Evolutionary conservation across 2,888 invertebrate genomes (phyloP).

Genomic region (Drosophila flavopinicola): DNA sequence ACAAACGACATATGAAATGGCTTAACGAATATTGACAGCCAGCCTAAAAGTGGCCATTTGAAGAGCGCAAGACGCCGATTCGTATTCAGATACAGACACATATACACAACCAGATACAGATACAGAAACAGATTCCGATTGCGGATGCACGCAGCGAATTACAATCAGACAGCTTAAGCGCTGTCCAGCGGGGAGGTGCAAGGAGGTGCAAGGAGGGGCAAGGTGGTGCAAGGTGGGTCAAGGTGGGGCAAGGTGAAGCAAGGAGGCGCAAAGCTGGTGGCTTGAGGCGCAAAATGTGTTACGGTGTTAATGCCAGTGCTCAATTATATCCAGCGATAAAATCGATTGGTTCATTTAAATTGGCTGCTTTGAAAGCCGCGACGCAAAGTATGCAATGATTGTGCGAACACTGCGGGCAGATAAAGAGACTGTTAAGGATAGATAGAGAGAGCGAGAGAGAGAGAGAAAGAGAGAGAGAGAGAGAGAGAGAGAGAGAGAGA

Average conservation of each 20-base stretch:
- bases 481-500: no score
- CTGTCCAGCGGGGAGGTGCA: slow-evolving; percentile 2
- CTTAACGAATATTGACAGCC: slow-evolving; percentile 80
- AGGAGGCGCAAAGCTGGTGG: not conserved
- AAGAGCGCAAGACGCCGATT: slow-evolving; percentile 39
- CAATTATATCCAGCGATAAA: slow-evolving; percentile 68
- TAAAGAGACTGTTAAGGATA: no score
- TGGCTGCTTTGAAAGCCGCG: slow-evolving; percentile 40
- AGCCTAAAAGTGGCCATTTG: slow-evolving; percentile 75
- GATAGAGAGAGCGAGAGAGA: no score
- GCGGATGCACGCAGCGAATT: slow-evolving; percentile 49
- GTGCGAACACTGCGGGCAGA: no score
- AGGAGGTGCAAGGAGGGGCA: not conserved
- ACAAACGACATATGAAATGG: slow-evolving; percentile 76
- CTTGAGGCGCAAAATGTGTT: slow-evolving; percentile 61
- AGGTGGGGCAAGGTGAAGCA: not conserved
- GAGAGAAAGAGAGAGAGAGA: no score
- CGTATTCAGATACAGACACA: slow-evolving; percentile 27
- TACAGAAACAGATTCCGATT: slow-evolving; percentile 31
- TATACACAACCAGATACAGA: slow-evolving; percentile 19
- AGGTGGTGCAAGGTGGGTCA: not conserved
- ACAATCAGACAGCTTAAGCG: slow-evolving; percentile 55
- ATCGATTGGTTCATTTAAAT: slow-evolving; percentile 69
- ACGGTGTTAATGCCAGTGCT: slow-evolving; percentile 70
- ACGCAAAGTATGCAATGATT: slow-evolving; percentile 46